Evolutionary conservation across 1,140 invertebrate genomes (phyloP).

Genomic region (Orchestia grillus): DNA sequence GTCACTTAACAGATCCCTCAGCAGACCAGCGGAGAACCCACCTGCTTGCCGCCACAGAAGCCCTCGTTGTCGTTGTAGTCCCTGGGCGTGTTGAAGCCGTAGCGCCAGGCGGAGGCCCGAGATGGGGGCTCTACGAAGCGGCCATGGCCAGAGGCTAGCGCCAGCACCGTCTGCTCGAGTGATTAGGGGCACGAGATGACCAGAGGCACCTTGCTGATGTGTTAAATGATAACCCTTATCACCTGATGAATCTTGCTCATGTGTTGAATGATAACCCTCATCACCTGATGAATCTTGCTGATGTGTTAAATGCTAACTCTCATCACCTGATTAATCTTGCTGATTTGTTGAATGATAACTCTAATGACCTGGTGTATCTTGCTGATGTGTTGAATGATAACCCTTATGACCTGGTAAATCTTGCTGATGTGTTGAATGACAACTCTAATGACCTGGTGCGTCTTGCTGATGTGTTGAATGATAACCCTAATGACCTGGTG

Average conservation of each 20-base stretch:
- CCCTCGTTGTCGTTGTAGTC: constrained; percentile 69
- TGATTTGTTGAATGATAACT: too few relatives aligned
- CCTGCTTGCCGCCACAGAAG: constrained; percentile 68
- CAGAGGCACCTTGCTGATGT: background rate
- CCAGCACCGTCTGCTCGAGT: background rate
- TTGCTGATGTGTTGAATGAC: too few relatives aligned
- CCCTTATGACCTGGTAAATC: too few relatives aligned
- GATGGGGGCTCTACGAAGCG: constrained; percentile 64
- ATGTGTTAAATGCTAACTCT: background rate
- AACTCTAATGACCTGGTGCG: too few relatives aligned
- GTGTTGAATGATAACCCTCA: background rate
- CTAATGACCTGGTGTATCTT: too few relatives aligned
- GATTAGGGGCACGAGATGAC: background rate
- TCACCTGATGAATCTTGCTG: background rate
- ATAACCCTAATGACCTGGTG: too few relatives aligned
- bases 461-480: too few relatives aligned
- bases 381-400: too few relatives aligned
- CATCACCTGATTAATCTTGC: background rate
- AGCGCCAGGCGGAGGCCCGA: constrained; percentile 65
- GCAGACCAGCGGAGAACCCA: constrained; percentile 38
- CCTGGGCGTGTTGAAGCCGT: constrained; percentile 65
- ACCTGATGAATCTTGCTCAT: too few relatives aligned
- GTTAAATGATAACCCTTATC: too few relatives aligned
- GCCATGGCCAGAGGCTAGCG: constrained; percentile 58
- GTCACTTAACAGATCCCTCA: background rate